These are phyloP conservation scores for Melipona beecheii DNA, from an alignment of 2,888 invertebrate genomes.

Conservation along the genomic window DNA sequence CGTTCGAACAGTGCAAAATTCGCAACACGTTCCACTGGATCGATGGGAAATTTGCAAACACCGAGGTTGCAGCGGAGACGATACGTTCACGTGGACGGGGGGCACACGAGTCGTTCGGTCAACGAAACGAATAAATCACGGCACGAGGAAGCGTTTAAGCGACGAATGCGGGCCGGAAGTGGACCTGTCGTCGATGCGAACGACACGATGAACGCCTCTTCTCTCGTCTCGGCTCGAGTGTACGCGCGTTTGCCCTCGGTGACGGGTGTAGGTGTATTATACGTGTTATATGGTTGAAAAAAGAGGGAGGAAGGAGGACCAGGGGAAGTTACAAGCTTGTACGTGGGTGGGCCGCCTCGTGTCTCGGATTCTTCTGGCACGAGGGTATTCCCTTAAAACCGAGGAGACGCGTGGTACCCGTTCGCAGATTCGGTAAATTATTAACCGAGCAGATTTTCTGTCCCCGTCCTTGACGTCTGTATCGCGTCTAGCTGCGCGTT, in stretches of 20 bases:
- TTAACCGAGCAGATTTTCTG: constrained; percentile 47
- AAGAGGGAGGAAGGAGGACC: constrained; percentile 55
- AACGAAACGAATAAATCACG: constrained; percentile 47
- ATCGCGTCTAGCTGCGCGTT: constrained; percentile 19
- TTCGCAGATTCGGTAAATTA: constrained; percentile 62
- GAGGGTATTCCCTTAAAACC: constrained; percentile 54
- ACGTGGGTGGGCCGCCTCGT: constrained; percentile 75
- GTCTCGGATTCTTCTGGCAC: constrained; percentile 65
- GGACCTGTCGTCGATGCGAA: constrained; percentile 76
- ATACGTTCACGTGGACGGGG: background rate
- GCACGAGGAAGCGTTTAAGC: constrained; percentile 67
- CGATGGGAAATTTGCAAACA: background rate
- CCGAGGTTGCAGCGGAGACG: background rate
- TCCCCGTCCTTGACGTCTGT: constrained; percentile 51
- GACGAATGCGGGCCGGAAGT: constrained; percentile 76
- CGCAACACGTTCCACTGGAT: background rate
- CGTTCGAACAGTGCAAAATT: no score
- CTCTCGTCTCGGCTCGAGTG: constrained; percentile 49
- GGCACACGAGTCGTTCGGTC: constrained; percentile 10
- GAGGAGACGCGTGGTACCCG: constrained; percentile 63
- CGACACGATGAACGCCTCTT: constrained; percentile 74
- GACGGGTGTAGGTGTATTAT: constrained; percentile 75
- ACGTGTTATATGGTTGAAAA: constrained; percentile 70
- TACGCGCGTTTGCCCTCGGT: constrained; percentile 43
- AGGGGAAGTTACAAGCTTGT: constrained; percentile 55